Base-by-base conservation (phyloP, 1,140 invertebrate genomes). In the Caerostris darwini region DNA sequence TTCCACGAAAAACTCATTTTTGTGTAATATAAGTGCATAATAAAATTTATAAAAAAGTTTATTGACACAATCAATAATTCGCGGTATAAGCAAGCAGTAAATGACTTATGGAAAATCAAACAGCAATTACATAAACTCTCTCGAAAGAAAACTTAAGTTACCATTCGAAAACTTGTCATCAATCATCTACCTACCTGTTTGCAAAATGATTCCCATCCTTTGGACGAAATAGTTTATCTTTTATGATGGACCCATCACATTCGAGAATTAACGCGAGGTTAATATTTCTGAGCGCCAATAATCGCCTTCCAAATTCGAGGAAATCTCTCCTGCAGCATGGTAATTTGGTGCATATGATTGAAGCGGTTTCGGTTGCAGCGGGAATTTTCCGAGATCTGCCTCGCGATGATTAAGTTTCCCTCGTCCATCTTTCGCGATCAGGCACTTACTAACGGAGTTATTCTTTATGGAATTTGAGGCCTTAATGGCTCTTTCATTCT, bases 311-410 rank as follows among this genome's bases (percentile, higher is more conserved):
- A 77, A 34, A 77, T 50, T 50, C 34, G 19, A 77, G 69, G 34
- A 77, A 77, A 77, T 77, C 69, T 77, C 7, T 8, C 8, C 7
- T 8, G 69, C 34, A 50, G 34, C 10, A 34, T 77, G 50, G 69
- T 77, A 77, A 77, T 77, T 77, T 77, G 69, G 19, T 50, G 69
- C 69, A 77, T 77, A 77, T 77, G 69, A 77, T 77, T 77, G 69
- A 77, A 77, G 69, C 50, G 69, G 69, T 77, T 77, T 77, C 69
- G 69, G 34, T 77, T 77, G 69, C 69, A 77, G 69, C 12, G 69
- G 69, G 69, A 77, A 77, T 77, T 77, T 77, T 50, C n/a, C 19
- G 69, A 50, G 8, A 77, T 77, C 19, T 50, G 34, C 34, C 34
- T 50, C n/a, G 19, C 69, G 69, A 77, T 34, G 69, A 77, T 77